Percentiles rank a stretch among this genome's conserved stretches.
phyloP scores from a whole-genome alignment of 2,113 vertebrate species.

The Probosciger aterrimus region DNA sequence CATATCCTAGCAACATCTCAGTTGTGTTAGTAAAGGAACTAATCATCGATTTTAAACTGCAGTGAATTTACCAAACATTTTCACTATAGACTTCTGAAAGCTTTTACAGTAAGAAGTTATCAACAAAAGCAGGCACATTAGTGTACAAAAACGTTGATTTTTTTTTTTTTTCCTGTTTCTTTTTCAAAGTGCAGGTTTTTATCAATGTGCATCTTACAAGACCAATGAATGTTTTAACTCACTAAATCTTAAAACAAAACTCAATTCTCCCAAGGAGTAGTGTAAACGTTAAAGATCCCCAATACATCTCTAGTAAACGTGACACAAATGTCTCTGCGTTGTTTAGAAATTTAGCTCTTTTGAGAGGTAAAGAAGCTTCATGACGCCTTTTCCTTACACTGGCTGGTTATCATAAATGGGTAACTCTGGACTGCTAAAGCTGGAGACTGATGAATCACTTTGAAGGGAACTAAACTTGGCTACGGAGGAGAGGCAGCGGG shows the following conservation, averaged over 20 bases:
- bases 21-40: constrained; percentile 70
- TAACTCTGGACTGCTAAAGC: constrained; percentile 68
- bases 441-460: constrained; percentile 63
- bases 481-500: constrained; percentile 27
- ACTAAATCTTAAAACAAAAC: constrained; percentile 64
- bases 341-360: constrained; percentile 60
- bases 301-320: constrained; percentile 61
- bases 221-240: constrained; percentile 63
- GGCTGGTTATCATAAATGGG: constrained; percentile 63
- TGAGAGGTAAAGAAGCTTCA: constrained; percentile 64
- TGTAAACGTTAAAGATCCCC: constrained; percentile 71
- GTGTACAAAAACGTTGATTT: constrained; percentile 72
- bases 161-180: constrained; percentile 48
- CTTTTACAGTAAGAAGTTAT: constrained; percentile 81
- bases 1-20: constrained; percentile 54
- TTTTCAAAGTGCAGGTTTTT: constrained; percentile 60
- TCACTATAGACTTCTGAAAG: constrained; percentile 76
- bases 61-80: constrained; percentile 78
- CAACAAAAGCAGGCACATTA: constrained; percentile 81
- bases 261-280: constrained; percentile 65
- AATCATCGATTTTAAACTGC: constrained; percentile 69
- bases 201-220: constrained; percentile 57
- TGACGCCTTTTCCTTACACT: constrained; percentile 61
- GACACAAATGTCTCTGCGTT: constrained; percentile 56
- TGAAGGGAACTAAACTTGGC: constrained; percentile 51